Evolutionary conservation across 2,888 invertebrate genomes (phyloP), one percentile per base, ranked within the genome.

Genomic region (Anticlea derivata): DNA sequence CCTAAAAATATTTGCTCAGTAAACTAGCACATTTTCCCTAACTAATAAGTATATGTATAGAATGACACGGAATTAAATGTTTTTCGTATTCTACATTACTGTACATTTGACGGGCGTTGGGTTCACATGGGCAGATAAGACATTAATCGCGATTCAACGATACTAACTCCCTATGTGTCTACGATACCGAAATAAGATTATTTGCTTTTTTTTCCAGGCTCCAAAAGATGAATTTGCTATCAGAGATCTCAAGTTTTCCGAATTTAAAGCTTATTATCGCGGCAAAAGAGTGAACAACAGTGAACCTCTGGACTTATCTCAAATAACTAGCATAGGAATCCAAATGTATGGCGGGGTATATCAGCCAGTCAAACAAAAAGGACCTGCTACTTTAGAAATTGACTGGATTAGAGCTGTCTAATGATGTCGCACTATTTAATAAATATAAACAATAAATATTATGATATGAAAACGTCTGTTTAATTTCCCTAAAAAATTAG

Each of bases 321-420:
- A 92, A 63, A 89, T 94, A 17, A 92, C 93, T 1, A 92, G 91
- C 73, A 83, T 94, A 55, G 94, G 93, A 4, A 74, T 94, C 31
- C 94, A 94, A 81, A 89, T 93, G 66, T 93, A 92, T 63, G 94
- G 94, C 11, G 94, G 94, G 7, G 94, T 94, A 53, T 94, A 94
- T 68, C 83, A 88, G 60, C 89, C 92, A 5, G 75, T 91, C 10
- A 94, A 94, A 70, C 94, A 94, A 66, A 90, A 84, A 65, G 94
- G 94, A 0, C 92, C 92, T 5, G 93, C 93, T 1, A 91, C 93
- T 33, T 82, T 94, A 59, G 94, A 94, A 79, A 90, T 94, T 26
- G 92, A 94, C 67, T 92, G 89, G 84, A 92, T 93, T 62, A 84
- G 75, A 73, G 92, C 91, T 38, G 73, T 80, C 13, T 81, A 77